Conservation (phyloP, 1,140 invertebrate species). For the Drosophila micromelanica region DNA sequence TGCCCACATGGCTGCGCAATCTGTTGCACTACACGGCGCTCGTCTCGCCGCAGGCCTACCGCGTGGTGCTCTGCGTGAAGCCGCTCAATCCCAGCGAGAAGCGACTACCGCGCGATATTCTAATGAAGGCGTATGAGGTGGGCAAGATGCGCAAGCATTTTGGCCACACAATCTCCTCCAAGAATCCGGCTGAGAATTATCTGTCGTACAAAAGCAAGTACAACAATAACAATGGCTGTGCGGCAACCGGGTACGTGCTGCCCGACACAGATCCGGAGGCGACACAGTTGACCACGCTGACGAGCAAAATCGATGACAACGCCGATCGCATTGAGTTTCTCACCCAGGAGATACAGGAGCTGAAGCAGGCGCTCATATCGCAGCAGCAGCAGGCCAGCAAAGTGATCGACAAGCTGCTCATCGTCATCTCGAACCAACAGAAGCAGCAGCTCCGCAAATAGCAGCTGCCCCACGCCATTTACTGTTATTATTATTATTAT, state of each 20-base stretch:
- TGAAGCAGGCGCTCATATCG: slow-evolving; percentile 86
- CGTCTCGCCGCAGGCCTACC: slow-evolving; percentile 90
- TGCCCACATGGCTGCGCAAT: slow-evolving; percentile 89
- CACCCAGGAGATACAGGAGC: slow-evolving; percentile 87
- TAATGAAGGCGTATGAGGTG: slow-evolving; percentile 90
- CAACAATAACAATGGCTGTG: slow-evolving; percentile 87
- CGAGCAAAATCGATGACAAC: slow-evolving; percentile 87
- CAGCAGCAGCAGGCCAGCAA: slow-evolving; percentile 84
- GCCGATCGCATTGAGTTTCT: slow-evolving; percentile 87
- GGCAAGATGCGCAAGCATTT: slow-evolving; percentile 89
- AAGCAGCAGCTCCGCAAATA: slow-evolving; percentile 83
- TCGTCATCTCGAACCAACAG: slow-evolving; percentile 83
- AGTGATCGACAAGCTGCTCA: slow-evolving; percentile 83
- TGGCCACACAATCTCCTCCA: slow-evolving; percentile 88
- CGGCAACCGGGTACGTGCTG: slow-evolving; percentile 84
- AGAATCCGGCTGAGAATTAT: slow-evolving; percentile 86
- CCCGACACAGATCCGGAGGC: slow-evolving; percentile 82
- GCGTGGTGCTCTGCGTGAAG: slow-evolving; percentile 91
- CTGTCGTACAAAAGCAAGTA: slow-evolving; percentile 87
- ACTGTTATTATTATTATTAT: slow-evolving; percentile 51
- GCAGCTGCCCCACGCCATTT: slow-evolving; percentile 48
- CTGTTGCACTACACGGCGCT: slow-evolving; percentile 90
- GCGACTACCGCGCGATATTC: slow-evolving; percentile 90
- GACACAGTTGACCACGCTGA: slow-evolving; percentile 85
- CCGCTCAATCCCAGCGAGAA: slow-evolving; percentile 92